Base-by-base conservation (phyloP, 1,140 invertebrate species). In the Bombus affinis region DNA sequence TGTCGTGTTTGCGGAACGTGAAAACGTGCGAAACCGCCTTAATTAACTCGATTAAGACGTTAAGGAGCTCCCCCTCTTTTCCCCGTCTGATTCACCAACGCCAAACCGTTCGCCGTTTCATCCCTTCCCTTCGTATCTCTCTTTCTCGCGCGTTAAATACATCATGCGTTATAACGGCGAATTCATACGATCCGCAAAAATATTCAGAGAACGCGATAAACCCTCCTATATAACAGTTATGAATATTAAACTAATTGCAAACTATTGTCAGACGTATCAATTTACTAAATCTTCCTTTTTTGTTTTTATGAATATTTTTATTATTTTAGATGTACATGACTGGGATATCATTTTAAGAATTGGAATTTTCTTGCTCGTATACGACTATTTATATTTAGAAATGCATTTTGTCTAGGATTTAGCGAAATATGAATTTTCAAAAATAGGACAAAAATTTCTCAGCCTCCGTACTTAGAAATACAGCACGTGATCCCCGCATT, bases 21-120 rank as follows among this genome's bases (percentile, higher is more conserved):
- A 89, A 88, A 88, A 91, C 88, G 91, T 86, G 92, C 89, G 92
- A 93, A 91, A 91, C 89, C 88, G 90, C 83, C 90, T 93, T 92
- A 94, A 94, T 93, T 93, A 94, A 92, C 90, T 92, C 84, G 87
- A 93, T 93, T 93, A 91, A 93, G 92, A 93, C 91, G 91, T 93
- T 88, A 84, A 78, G 75, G 59, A 75, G 68, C 53, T 72, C 76
- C 62, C 18, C 44, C 39, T 53, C n/a, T 68, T 78, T 74, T 53
- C 37, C 37, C 32, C 28, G 66, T 22, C n/a, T 47, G 35, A 73
- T 59, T 76, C 62, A 32, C 81, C 53, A 44, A 42, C 71, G 37
- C 25, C 12, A 28, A 44, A 13, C 13, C 35, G n/a, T 32, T 28
- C 78, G 22, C 35, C 5, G 15, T 57, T 39, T 81, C 37, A 18